Conservation (phyloP, 2,888 invertebrate genomes). For the Lingula anatina region DNA sequence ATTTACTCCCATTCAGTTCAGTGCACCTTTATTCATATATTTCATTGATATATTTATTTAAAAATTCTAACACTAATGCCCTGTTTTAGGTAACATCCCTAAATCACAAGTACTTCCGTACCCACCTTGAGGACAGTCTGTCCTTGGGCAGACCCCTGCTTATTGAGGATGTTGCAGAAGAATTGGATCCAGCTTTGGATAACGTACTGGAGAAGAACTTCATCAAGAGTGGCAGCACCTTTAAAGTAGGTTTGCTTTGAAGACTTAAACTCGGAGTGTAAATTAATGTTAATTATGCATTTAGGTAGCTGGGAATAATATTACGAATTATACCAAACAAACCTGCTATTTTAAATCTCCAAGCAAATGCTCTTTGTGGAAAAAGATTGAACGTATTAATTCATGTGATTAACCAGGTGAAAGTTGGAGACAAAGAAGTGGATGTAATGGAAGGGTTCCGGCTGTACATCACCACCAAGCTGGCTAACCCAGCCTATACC, state of each 20-base stretch:
- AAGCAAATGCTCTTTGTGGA: too few relatives aligned
- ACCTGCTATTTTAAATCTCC: too few relatives aligned
- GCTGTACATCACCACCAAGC: slow-evolving; percentile 91
- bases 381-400: too few relatives aligned
- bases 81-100: slow-evolving; percentile 74
- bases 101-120: slow-evolving; percentile 93
- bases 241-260: slow-evolving; percentile 61
- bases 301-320: slow-evolving; percentile 73
- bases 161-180: slow-evolving; percentile 92
- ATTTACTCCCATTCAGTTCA: too few relatives aligned
- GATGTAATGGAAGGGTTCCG: slow-evolving; percentile 94
- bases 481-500: slow-evolving; percentile 93
- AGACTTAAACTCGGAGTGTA: neutral
- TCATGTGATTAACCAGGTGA: too few relatives aligned
- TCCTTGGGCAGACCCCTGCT: slow-evolving; percentile 82
- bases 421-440: slow-evolving; percentile 79
- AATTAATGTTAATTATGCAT: neutral
- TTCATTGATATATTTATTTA: too few relatives aligned
- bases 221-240: slow-evolving; percentile 92
- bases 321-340: too few relatives aligned
- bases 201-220: slow-evolving; percentile 96
- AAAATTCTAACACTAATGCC: too few relatives aligned
- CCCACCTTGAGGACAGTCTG: slow-evolving; percentile 81
- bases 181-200: slow-evolving; percentile 91
- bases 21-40: too few relatives aligned